Percentiles rank a stretch among this genome's conserved stretches.
Evolutionary conservation across 1,140 invertebrate species (phyloP).

Genomic region (Microplitis mediator): DNA sequence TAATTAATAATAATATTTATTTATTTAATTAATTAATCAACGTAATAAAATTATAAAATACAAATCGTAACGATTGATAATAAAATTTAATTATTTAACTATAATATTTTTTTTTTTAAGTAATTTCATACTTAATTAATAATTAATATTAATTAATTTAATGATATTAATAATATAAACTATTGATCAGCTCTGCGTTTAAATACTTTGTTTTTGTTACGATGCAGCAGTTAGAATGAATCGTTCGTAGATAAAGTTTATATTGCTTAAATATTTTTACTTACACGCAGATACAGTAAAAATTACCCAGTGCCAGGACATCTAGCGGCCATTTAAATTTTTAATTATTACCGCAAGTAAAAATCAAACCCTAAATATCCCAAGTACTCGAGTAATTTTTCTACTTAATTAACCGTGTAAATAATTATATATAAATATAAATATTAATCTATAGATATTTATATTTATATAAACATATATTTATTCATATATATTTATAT

Average conservation of each 20-base stretch:
- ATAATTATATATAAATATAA: no score
- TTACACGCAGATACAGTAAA: not conserved
- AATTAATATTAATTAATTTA: no score
- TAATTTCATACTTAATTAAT: no score
- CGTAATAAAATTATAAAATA: conserved; percentile 58
- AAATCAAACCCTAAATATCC: no score
- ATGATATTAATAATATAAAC: not conserved
- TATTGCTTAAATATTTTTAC: conserved; percentile 38
- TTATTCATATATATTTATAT: no score
- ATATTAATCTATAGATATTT: no score
- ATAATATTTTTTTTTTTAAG: conserved; percentile 15
- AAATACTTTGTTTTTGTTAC: conserved; percentile 39
- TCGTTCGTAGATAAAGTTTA: conserved; percentile 21
- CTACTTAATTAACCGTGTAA: not conserved
- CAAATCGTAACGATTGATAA: conserved; percentile 47
- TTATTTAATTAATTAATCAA: conserved; percentile 46
- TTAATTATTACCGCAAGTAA: no score
- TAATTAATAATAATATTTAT: no score
- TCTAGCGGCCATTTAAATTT: no score
- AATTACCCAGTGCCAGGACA: not conserved
- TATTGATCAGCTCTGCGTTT: conserved; percentile 38
- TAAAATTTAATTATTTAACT: conserved; percentile 40
- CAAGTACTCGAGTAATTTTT: no score
- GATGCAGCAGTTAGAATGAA: conserved; percentile 37
- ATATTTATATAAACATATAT: no score